These are phyloP conservation scores for Helicorthomorpha holstii DNA, from an alignment of 1,140 invertebrate species.

Conservation along the genomic window DNA sequence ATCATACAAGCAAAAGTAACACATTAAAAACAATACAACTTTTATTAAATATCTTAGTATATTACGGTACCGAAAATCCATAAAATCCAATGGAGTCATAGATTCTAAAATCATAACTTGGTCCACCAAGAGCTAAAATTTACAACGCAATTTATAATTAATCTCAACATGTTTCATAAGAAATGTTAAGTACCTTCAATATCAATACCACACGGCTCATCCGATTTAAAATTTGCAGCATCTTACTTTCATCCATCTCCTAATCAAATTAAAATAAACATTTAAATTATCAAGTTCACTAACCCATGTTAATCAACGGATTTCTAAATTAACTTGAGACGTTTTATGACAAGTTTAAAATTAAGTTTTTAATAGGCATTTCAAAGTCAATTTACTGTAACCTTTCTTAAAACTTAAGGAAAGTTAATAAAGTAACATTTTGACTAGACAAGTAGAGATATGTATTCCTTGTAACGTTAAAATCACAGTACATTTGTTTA, in stretches of 20 bases:
- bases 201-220: slow-evolving; percentile 84
- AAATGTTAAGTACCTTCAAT: slow-evolving; percentile 52
- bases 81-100: slow-evolving; percentile 93
- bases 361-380: background rate
- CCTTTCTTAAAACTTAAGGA: too few relatives aligned
- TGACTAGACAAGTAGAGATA: too few relatives aligned
- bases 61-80: slow-evolving; percentile 58
- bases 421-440: too few relatives aligned
- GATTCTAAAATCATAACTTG: slow-evolving; percentile 95
- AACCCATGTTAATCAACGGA: background rate
- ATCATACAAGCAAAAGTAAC: too few relatives aligned
- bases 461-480: too few relatives aligned
- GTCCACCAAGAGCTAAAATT: slow-evolving; percentile 68
- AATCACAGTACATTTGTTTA: background rate
- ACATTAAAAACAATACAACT: too few relatives aligned
- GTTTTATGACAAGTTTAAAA: background rate
- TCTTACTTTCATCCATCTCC: slow-evolving; percentile 73
- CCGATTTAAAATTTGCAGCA: slow-evolving; percentile 79
- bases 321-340: background rate
- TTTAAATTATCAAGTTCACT: background rate
- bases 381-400: background rate
- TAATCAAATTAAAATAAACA: slow-evolving; percentile 17
- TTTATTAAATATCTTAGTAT: background rate
- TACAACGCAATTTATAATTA: background rate
- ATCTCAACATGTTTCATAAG: slow-evolving; percentile 1